Evolutionary conservation across 2,113 vertebrate genomes (phyloP).

Genomic region (Pionites leucogaster): DNA sequence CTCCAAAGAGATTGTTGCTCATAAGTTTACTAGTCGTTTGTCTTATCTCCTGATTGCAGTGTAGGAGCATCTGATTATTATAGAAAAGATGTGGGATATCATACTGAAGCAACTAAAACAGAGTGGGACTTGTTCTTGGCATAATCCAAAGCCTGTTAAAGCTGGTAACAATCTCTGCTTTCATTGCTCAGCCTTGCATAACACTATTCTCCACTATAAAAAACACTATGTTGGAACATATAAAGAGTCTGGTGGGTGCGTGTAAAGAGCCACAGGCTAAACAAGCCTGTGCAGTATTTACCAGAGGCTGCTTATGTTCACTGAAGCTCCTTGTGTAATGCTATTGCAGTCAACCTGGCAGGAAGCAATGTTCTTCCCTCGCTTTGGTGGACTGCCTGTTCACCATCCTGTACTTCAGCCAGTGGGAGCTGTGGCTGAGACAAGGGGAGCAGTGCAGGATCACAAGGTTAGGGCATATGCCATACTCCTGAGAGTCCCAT

Average conservation of each 20-base stretch:
- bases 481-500: rapidly evolving
- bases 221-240: conserved; percentile 1
- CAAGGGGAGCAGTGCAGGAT: rapidly evolving
- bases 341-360: neutral
- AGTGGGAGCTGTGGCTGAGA: neutral
- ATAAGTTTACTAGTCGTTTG: conserved; percentile 11
- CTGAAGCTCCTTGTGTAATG: neutral
- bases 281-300: conserved; percentile 55
- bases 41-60: neutral
- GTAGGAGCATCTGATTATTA: conserved; percentile 53
- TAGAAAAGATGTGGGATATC: conserved; percentile 39
- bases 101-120: conserved; percentile 28
- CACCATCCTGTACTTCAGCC: neutral
- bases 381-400: neutral
- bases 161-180: conserved; percentile 40
- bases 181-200: conserved; percentile 46
- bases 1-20: neutral
- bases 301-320: neutral
- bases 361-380: rapidly evolving
- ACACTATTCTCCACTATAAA: neutral
- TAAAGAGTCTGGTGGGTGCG: conserved; percentile 32
- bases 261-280: conserved; percentile 58
- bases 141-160: conserved; percentile 7
- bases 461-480: neutral
- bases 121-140: conserved; percentile 41